These are phyloP conservation scores for Conops quadrifasciatus DNA, from an alignment of 2,888 invertebrate genomes.

Conservation along the genomic window DNA sequence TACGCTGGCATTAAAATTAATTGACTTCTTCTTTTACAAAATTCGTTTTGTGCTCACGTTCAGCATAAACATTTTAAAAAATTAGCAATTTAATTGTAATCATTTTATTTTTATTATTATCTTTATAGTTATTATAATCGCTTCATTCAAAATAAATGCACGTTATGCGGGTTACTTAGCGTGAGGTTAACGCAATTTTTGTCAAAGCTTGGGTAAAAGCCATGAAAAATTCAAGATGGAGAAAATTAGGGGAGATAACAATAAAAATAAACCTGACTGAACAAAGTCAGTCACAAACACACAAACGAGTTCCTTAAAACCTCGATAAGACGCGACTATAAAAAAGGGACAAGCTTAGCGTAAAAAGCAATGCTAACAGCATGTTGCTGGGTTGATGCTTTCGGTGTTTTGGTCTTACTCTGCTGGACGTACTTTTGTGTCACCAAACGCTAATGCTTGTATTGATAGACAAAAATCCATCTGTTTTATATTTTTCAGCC, in stretches of 20 bases:
- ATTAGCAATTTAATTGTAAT: conserved; percentile 22
- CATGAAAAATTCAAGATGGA: background rate
- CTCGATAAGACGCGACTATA: conserved; percentile 14
- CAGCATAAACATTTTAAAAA: conserved; percentile 17
- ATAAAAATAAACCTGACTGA: background rate
- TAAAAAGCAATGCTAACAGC: no score
- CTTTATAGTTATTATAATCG: conserved; percentile 20
- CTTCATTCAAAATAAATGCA: conserved; percentile 12
- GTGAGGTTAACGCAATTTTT: no score
- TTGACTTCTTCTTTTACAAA: no score
- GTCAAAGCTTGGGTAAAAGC: no score
- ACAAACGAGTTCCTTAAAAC: conserved; percentile 11
- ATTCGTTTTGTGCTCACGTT: background rate
- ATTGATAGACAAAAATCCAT: conserved; percentile 26
- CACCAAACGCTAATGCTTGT: background rate
- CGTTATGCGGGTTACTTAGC: background rate
- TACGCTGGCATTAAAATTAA: no score
- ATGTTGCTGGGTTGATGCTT: background rate
- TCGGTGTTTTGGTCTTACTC: background rate
- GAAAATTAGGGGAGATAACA: background rate
- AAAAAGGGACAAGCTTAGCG: background rate
- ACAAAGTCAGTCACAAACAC: background rate
- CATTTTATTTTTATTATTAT: conserved; percentile 28
- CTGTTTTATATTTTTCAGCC: conserved; percentile 3
- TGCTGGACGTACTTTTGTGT: background rate